Evolutionary conservation across 2,797 vertebrate genomes (phyloP).

Genomic region (Phataginus tricuspis): DNA sequence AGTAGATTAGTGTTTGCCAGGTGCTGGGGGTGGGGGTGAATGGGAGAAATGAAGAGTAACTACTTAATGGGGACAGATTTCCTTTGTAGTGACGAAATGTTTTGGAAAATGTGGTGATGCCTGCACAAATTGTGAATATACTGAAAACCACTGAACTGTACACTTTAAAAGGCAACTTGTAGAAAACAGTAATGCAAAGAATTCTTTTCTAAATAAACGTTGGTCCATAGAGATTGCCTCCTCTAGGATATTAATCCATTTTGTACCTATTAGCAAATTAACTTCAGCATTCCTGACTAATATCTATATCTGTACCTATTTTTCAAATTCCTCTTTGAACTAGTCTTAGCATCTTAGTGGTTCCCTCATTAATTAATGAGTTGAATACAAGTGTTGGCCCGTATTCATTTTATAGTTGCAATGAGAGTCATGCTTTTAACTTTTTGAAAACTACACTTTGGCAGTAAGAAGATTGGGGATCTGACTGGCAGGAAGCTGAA

Average conservation of each 20-base stretch:
- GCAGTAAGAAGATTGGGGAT: neutral
- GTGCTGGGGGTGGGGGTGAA: no score
- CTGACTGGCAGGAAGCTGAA: neutral
- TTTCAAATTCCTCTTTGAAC: neutral
- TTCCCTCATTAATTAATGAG: neutral
- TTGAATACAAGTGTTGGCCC: neutral
- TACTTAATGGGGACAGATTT: neutral
- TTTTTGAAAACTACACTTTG: conserved; percentile 1
- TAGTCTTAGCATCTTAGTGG: neutral
- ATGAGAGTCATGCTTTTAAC: neutral
- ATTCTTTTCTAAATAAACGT: neutral
- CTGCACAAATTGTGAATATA: neutral
- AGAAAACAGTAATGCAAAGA: neutral
- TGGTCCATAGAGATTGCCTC: neutral
- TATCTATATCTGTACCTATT: neutral
- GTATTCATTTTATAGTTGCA: neutral
- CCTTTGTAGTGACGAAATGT: neutral
- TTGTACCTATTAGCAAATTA: neutral
- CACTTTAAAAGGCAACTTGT: neutral
- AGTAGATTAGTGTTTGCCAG: neutral
- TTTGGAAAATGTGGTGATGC: neutral
- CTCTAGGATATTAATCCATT: neutral
- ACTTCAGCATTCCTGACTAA: neutral
- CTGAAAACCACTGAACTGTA: neutral
- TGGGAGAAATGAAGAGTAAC: neutral